Conservation (phyloP, 1,140 invertebrate genomes). For the Diabrotica undecimpunctata region DNA sequence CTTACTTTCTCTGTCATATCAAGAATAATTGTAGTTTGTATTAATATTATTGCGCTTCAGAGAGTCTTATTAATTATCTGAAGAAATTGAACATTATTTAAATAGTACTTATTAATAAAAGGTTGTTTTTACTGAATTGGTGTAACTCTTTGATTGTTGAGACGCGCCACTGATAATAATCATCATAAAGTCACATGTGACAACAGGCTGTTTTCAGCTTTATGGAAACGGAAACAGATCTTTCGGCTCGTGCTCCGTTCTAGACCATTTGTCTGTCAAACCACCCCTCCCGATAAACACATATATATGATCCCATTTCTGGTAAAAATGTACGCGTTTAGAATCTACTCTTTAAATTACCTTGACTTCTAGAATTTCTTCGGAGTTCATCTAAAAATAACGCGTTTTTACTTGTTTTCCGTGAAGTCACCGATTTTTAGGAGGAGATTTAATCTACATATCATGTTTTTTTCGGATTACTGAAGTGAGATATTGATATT, state of each 20-base stretch:
- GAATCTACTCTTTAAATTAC: constrained; percentile 42
- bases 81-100: too few species aligned
- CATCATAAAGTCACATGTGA: constrained; percentile 40
- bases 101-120: too few species aligned
- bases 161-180: constrained; percentile 40
- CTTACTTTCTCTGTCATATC: too few species aligned
- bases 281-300: constrained; percentile 36
- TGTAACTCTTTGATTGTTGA: constrained; percentile 8
- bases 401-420: neutral
- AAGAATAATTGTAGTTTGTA: too few species aligned
- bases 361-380: constrained; percentile 42
- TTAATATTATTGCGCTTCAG: too few species aligned
- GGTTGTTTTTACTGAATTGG: too few species aligned
- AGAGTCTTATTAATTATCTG: too few species aligned
- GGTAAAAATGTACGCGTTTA: constrained; percentile 25
- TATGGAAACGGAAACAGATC: constrained; percentile 45
- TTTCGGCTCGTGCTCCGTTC: constrained; percentile 30
- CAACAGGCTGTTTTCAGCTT: constrained; percentile 46
- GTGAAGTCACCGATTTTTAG: neutral
- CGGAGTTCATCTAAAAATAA: neutral
- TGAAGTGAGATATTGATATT: neutral
- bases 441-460: neutral
- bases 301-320: constrained; percentile 38
- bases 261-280: constrained; percentile 45
- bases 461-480: constrained; percentile 1